Percentiles rank a stretch among this genome's conserved stretches.
Conservation (phyloP, 2,888 invertebrate genomes). For the Tromatobia lineatoria region DNA sequence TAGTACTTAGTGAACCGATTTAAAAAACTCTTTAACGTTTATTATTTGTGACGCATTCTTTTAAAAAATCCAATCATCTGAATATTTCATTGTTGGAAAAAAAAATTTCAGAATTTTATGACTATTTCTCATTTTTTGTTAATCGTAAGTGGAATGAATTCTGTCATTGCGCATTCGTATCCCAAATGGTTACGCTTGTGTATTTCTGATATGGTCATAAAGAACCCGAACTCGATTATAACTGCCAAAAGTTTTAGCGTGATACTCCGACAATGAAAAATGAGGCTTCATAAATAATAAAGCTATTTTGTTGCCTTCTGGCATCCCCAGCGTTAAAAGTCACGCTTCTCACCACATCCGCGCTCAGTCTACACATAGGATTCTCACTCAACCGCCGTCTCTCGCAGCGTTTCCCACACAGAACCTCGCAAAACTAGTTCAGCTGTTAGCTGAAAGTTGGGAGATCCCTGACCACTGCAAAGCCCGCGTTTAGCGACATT, state of each 20-base stretch:
- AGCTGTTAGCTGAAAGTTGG: slow-evolving; percentile 50
- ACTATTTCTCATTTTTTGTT: too few species aligned
- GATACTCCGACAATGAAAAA: neutral
- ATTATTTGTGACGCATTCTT: too few species aligned
- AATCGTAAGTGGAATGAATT: neutral
- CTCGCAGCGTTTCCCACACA: slow-evolving; percentile 11
- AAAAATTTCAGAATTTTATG: too few species aligned
- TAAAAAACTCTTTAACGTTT: too few species aligned
- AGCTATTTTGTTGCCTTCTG: neutral
- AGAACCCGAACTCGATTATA: neutral
- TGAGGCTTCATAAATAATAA: slow-evolving; percentile 17
- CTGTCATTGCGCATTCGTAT: neutral
- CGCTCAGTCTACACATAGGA: neutral
- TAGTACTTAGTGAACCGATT: neutral
- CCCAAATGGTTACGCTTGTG: neutral
- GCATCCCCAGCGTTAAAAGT: slow-evolving; percentile 17
- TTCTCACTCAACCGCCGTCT: neutral
- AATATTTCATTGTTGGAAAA: too few species aligned
- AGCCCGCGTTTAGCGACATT: slow-evolving; percentile 57
- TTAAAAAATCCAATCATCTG: too few species aligned
- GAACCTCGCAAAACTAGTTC: slow-evolving; percentile 28
- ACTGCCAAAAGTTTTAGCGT: neutral
- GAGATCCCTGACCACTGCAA: slow-evolving; percentile 32
- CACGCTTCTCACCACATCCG: neutral
- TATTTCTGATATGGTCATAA: neutral